Base-by-base conservation (phyloP, 53 echinoderm and acorn worm genomes). In the Mesocentrotus franciscanus region DNA sequence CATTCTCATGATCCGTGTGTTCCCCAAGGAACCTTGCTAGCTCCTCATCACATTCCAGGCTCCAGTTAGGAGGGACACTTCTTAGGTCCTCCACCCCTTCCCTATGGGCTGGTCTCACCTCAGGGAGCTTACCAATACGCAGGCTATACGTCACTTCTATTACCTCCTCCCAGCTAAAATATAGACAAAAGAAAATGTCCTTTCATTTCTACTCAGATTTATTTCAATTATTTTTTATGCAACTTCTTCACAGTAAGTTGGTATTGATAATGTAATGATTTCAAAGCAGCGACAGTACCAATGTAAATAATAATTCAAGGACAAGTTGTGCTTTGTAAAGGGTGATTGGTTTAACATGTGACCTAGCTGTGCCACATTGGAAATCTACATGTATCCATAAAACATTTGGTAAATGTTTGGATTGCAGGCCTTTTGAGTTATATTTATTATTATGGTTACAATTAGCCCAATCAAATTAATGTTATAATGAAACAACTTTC, bases 21-120 rank as follows among this genome's bases (percentile, higher is more conserved):
- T 99, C 99, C 93, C 95, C 96, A 9, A 98, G 94, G 74, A 97
- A 99, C 89, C 95, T 95, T 11, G 97, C 99, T 79, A 99, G 90
- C 96, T 99, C 98, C 91, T 99, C 99, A 75, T 99, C 99, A 42
- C 97, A 97, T 78, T 98, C 98, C 7, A 99, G 95, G 74, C 94
- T 97, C 99, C 98, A 98, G 87, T 97, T 97, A 18, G 93, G 96
- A 0, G 99, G 99, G 9, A 96, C 94, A 10, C 56, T 61, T 29
- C 95, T 78, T 13, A 99, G 92, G 9, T 92, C 78, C 60, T 92
- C 61, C 15, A 97, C 95, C 5, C 98, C 99, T 36, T 78, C 96
- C 70, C 93, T 92, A 61, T 98, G 95, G n/a, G 85, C 56, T 1
- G 98, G 97, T 10, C 95, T 79, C 26, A 98, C 94, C 71, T 95